Base-by-base conservation (phyloP, 2,113 vertebrate species). In the Apeltes quadracus region DNA sequence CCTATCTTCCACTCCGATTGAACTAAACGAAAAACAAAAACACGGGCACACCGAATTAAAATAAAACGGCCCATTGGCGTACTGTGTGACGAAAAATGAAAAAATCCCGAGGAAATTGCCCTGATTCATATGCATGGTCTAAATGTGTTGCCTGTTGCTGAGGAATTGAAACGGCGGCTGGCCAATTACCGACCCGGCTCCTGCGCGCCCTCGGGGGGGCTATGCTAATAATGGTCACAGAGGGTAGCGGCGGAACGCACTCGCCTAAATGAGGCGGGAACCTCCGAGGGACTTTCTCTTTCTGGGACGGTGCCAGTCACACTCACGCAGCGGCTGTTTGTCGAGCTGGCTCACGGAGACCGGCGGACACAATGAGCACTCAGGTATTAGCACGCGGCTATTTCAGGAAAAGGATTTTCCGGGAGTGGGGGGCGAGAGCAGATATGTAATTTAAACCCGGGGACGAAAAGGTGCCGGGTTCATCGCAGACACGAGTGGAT, bases 151-250 rank as follows among this genome's bases (percentile, higher is more conserved):
- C 76, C 80, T 78, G 85, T 86, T 90, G 79, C 86, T 54, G 78
- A 79, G 85, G 82, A 67, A 70, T 84, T 85, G 64, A 66, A 88
- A 79, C 63, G 69, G 50, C 23, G 78, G 71, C 64, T 58, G 69
- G 74, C 83, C 83, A 90, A 90, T 91, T 89, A 88, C 61, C 76
- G 61, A 32, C 16, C 61, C 57, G 58, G 34, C 54, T 65, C 73
- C 41, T 3, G 23, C 36, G 66, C 48, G 69, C 83, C 89, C 74
- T 80, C 78, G 78, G 90, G 29, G n/a, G 90, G 82, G 44, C 29
- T 82, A 88, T 89, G 84, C 88, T 91, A 93, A 93, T 90, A 77
- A 88, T 75, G 88, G 89, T 87, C 85, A 88, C 0, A 0, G 41
- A 50, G 86, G 86, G 87, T 90, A 77, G 86, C 25, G 70, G 69